phyloP scores from a whole-genome alignment of 2,888 invertebrate species.

The Dusona sp. region DNA sequence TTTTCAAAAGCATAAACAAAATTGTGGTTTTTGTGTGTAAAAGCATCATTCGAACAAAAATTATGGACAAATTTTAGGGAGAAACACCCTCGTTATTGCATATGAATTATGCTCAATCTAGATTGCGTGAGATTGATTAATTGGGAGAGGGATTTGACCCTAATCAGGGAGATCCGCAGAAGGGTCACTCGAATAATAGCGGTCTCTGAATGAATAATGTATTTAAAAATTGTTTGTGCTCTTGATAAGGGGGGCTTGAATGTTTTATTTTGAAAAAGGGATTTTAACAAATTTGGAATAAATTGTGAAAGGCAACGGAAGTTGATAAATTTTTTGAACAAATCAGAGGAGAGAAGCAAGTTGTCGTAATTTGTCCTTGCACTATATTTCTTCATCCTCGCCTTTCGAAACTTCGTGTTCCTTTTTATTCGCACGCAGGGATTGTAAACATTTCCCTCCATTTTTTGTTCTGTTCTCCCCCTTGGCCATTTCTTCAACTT shows the following conservation, averaged over 20 bases:
- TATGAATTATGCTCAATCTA: neutral
- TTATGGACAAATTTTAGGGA: too few species aligned
- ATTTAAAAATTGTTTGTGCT: too few species aligned
- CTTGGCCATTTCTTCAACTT: neutral
- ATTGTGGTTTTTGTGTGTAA: too few species aligned
- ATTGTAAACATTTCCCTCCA: conserved; percentile 17
- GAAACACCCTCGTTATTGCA: neutral
- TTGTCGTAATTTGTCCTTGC: neutral
- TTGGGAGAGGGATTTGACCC: too few species aligned
- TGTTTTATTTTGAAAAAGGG: too few species aligned
- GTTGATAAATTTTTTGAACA: neutral
- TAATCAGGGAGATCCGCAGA: too few species aligned
- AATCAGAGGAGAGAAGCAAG: neutral
- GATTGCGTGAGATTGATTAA: neutral
- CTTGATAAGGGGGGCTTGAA: too few species aligned
- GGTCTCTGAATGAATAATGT: too few species aligned
- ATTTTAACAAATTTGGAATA: neutral
- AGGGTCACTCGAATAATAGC: too few species aligned
- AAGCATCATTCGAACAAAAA: too few species aligned
- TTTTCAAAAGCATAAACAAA: neutral
- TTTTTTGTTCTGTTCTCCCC: neutral
- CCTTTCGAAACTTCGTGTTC: conserved; percentile 9
- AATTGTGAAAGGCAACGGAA: neutral
- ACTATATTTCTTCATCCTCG: neutral
- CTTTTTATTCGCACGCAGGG: conserved; percentile 2